Percentiles rank a stretch among this genome's conserved stretches.
phyloP scores from a whole-genome alignment of 2,797 vertebrate genomes.

The Rhinogobio ventralis region DNA sequence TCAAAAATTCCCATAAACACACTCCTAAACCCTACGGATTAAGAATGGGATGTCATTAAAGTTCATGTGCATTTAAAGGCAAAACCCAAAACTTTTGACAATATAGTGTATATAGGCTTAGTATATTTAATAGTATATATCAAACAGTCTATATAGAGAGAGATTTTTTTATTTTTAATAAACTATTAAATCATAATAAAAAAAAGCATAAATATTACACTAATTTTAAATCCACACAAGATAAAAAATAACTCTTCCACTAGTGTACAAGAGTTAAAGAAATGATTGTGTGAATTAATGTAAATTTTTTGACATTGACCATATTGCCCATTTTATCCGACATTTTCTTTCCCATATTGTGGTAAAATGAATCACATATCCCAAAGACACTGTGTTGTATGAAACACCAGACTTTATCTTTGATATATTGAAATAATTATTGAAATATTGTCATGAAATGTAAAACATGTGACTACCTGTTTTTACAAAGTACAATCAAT shows the following conservation, averaged over 20 bases:
- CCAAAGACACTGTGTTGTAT: background rate
- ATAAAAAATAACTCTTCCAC: no score
- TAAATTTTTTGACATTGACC: background rate
- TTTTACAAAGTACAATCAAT: slow-evolving; percentile 52
- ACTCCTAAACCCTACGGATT: no score
- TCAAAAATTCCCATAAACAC: no score
- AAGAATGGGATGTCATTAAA: no score
- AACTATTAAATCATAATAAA: no score
- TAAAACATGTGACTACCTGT: background rate
- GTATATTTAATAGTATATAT: no score
- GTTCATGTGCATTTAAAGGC: no score
- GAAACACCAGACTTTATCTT: background rate
- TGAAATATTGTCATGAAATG: background rate
- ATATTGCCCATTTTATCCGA: background rate
- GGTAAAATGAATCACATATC: background rate
- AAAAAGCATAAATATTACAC: no score
- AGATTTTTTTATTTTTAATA: no score
- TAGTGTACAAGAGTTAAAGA: background rate
- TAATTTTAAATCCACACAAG: no score
- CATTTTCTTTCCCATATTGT: background rate
- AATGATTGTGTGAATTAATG: background rate
- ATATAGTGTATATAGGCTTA: no score
- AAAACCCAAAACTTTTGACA: no score
- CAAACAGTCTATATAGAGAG: background rate
- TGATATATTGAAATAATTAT: background rate